phyloP scores from a whole-genome alignment of 1,140 invertebrate genomes.

The Ips typographus region DNA sequence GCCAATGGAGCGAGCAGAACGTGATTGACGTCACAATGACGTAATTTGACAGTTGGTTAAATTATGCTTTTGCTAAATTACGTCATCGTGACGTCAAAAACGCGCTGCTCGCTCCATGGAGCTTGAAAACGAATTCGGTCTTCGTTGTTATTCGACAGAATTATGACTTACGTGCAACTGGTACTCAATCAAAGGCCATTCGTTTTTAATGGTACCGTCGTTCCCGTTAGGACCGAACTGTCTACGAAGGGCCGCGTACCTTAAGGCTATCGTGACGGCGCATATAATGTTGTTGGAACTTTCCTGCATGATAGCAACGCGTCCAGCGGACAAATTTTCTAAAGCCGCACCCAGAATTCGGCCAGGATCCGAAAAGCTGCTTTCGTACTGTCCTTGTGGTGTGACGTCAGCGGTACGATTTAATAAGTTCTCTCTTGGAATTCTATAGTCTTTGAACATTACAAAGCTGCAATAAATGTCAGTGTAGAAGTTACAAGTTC shows the following conservation, averaged over 20 bases:
- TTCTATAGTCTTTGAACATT: constrained; percentile 82
- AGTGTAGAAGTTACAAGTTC: background rate
- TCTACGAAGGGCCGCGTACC: constrained; percentile 85
- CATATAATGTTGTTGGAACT: constrained; percentile 71
- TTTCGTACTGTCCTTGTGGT: constrained; percentile 79
- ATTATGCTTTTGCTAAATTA: too few species aligned
- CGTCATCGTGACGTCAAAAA: too few species aligned
- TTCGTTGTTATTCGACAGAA: too few species aligned
- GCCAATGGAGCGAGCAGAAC: too few species aligned
- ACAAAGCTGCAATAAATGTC: constrained; percentile 66
- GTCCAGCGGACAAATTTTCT: constrained; percentile 82
- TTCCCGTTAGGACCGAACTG: constrained; percentile 79
- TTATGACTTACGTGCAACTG: constrained; percentile 71
- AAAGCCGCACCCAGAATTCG: constrained; percentile 79
- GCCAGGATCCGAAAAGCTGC: constrained; percentile 73
- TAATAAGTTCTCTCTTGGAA: constrained; percentile 83
- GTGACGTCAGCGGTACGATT: constrained; percentile 89
- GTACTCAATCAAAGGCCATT: constrained; percentile 89
- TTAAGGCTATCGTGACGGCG: constrained; percentile 80
- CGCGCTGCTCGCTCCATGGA: too few species aligned
- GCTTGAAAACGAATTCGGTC: too few species aligned
- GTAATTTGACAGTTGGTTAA: too few species aligned
- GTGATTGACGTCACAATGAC: too few species aligned
- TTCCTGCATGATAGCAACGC: constrained; percentile 75
- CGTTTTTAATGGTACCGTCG: constrained; percentile 54